Base-by-base conservation (phyloP, 2,797 vertebrate species). In the Lacerta agilis region DNA sequence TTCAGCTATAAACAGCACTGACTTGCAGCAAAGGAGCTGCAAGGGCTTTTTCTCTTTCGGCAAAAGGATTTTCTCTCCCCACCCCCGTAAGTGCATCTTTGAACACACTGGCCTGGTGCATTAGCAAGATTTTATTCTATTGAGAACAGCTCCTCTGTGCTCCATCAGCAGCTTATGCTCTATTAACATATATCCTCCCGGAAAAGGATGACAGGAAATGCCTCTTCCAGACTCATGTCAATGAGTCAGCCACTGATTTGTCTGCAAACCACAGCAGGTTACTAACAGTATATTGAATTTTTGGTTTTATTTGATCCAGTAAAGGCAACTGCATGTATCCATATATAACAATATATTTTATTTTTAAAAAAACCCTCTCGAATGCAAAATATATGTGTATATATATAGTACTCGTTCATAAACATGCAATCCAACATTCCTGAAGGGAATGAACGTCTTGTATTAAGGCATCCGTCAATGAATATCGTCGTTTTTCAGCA, bases 261-360 rank as follows among this genome's bases (percentile, higher is more conserved):
- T 69, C 64, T 64, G 29, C 73, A 79, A 79, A 72, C n/a, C 33
- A 83, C 3, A 67, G 85, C 25, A 66, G 81, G 81, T 33, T 66
- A 33, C 49, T 66, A 55, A 71, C 45, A 69, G 67, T 55, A 58
- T 38, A 29, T 64, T 55, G 41, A 4, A 8, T 38, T 17, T 76
- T 87, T 43, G 38, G 29, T 87, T 94, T 95, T 95, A 96, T 96
- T 96, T 92, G 88, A 92, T 87, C 85, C 87, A 91, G 78, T 87
- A 88, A 86, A 82, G 86, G 81, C 83, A 86, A 73, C 7, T 75
- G 84, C 20, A 18, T 73, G 72, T 15, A 73, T 73, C 36, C 33
- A 36, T 69, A 88, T 81, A 88, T 88, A 88, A 94, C 71, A 83
- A 20, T 36, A 92, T 92, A 92, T 95, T 96, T 69, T 69, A 29